Conservation (phyloP, 2,797 vertebrate genomes). For the Pipistrellus pipistrellus region DNA sequence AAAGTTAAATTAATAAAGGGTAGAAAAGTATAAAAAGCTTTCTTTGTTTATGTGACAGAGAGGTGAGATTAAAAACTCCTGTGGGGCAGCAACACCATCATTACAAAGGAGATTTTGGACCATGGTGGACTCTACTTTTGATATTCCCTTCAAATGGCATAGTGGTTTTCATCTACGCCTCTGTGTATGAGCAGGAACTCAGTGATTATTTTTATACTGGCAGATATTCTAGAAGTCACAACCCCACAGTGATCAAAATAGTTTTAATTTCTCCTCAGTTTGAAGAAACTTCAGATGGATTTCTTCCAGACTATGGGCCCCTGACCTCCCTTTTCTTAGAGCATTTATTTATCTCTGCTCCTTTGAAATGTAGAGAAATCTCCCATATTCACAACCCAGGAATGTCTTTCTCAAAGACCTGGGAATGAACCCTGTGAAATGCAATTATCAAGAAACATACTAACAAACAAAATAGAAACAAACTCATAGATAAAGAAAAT, state of each 20-base stretch:
- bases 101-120: slow-evolving; percentile 26
- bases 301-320: background rate
- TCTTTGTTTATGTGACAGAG: slow-evolving; percentile 24
- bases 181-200: background rate
- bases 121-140: background rate
- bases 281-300: background rate
- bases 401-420: background rate
- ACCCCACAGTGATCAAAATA: background rate
- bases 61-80: slow-evolving; percentile 34
- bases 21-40: slow-evolving; percentile 61
- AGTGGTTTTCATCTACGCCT: background rate
- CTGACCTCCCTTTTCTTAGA: slow-evolving; percentile 25
- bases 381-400: background rate
- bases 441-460: background rate
- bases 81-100: slow-evolving; percentile 13
- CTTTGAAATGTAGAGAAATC: slow-evolving; percentile 69
- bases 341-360: background rate
- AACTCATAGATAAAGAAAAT: background rate
- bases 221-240: background rate
- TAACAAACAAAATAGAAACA: background rate
- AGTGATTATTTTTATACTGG: background rate
- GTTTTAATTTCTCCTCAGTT: background rate
- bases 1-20: slow-evolving; percentile 73
- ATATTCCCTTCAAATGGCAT: background rate
- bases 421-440: background rate